Evolutionary conservation across 2,888 invertebrate species (phyloP).

Genomic region (Rotaria magnacalcarata): DNA sequence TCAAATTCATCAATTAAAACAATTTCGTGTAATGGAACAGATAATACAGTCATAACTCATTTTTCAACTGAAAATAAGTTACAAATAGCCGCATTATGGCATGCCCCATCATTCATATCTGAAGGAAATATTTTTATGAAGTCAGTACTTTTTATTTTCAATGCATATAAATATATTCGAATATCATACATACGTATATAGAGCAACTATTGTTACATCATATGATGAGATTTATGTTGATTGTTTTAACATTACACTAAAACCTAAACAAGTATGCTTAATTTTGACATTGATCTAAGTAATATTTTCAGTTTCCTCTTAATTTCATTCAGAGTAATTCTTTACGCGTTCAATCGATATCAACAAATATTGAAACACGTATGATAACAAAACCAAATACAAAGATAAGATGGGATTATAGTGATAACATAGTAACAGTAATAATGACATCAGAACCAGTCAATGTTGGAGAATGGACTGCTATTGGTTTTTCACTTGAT

Average conservation of each 20-base stretch:
- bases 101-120: neutral
- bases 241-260: neutral
- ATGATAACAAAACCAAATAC: neutral
- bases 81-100: neutral
- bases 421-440: neutral
- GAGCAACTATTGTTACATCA: neutral
- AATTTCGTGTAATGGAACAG: neutral
- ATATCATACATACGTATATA: neutral
- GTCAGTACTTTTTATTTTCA: neutral
- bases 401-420: neutral
- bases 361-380: neutral
- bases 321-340: too few species aligned
- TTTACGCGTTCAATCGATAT: neutral
- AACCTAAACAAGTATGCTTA: neutral
- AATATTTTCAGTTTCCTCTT: too few species aligned
- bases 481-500: neutral
- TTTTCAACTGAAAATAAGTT: neutral
- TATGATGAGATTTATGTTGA: neutral
- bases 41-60: neutral
- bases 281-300: too few species aligned
- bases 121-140: neutral
- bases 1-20: neutral
- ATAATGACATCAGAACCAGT: neutral
- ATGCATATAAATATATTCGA: neutral
- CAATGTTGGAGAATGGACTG: neutral